A percentile compares a stretch with the other conserved stretches of the same genome.
phyloP scores from a whole-genome alignment of 37 sponge, comb jelly and placozoan species.

The Hexactinellida sp. region DNA sequence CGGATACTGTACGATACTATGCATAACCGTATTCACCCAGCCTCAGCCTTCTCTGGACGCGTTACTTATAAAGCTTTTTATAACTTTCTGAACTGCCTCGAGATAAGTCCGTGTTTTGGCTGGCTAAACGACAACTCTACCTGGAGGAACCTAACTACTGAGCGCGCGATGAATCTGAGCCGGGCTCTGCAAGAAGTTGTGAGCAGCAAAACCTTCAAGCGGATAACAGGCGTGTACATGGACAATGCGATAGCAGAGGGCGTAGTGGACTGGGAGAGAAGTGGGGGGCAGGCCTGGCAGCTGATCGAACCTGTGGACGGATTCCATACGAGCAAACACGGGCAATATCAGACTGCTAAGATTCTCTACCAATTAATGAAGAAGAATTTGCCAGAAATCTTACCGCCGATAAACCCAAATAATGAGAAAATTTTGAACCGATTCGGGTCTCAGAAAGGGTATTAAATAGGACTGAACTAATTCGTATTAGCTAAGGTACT shows the following conservation, averaged over 20 bases:
- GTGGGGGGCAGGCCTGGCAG: slow-evolving; percentile 58
- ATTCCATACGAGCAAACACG: slow-evolving; percentile 69
- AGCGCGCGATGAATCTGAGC: slow-evolving; percentile 61
- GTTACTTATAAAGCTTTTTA: slow-evolving; percentile 69
- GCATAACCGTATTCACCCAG: slow-evolving; percentile 61
- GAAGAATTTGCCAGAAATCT: slow-evolving; percentile 24
- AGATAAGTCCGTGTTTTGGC: slow-evolving; percentile 79
- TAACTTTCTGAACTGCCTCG: slow-evolving; percentile 75
- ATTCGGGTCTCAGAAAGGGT: slow-evolving; percentile 82
- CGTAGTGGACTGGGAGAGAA: slow-evolving; percentile 32
- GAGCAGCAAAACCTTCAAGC: slow-evolving; percentile 36
- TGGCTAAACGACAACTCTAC: slow-evolving; percentile 83
- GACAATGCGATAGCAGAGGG: slow-evolving; percentile 37
- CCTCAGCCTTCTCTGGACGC: slow-evolving; percentile 49
- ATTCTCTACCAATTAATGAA: slow-evolving; percentile 33
- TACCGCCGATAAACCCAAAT: slow-evolving; percentile 68
- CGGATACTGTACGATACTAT: slow-evolving; percentile 58
- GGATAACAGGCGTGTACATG: slow-evolving; percentile 50
- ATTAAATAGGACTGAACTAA: not conserved
- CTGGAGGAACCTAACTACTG: slow-evolving; percentile 60
- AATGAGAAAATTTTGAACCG: slow-evolving; percentile 50
- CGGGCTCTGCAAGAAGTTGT: slow-evolving; percentile 36
- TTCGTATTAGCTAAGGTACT: not conserved
- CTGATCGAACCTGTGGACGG: slow-evolving; percentile 90
- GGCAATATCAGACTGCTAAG: slow-evolving; percentile 44